A percentile compares a stretch with the other conserved stretches of the same genome.
Evolutionary conservation across 2,888 invertebrate genomes (phyloP).

Genomic region (Theretra japonica): DNA sequence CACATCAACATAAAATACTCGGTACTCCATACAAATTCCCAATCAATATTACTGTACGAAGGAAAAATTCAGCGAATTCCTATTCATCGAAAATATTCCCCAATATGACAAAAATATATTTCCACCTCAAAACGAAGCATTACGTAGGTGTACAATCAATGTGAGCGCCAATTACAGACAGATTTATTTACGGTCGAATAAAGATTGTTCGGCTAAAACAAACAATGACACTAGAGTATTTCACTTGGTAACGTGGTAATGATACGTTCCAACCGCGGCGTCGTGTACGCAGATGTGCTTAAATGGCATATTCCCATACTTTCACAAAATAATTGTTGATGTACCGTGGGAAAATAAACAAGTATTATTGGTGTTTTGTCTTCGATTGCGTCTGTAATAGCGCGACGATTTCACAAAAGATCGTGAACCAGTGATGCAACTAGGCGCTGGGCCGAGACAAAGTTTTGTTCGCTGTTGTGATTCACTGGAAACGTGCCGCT

Average conservation of each 20-base stretch:
- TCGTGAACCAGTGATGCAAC: slow-evolving; percentile 12
- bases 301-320: background rate
- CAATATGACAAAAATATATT: background rate
- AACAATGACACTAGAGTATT: background rate
- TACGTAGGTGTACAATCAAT: background rate
- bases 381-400: slow-evolving; percentile 10
- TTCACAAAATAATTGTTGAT: slow-evolving; percentile 6
- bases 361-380: slow-evolving; percentile 13
- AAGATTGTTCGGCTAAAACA: background rate
- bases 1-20: too few relatives aligned
- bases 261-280: background rate
- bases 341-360: slow-evolving; percentile 5
- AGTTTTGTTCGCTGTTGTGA: background rate
- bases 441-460: background rate
- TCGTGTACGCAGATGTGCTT: background rate
- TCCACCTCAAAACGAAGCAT: background rate
- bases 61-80: background rate
- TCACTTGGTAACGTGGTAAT: background rate
- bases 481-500: background rate
- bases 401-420: slow-evolving; percentile 29
- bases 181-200: background rate
- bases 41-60: too few relatives aligned
- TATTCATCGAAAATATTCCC: background rate
- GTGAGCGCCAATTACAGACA: background rate
- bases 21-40: too few relatives aligned